Conservation (phyloP, 2,113 vertebrate genomes). For the Gnathonemus longibarbis region DNA sequence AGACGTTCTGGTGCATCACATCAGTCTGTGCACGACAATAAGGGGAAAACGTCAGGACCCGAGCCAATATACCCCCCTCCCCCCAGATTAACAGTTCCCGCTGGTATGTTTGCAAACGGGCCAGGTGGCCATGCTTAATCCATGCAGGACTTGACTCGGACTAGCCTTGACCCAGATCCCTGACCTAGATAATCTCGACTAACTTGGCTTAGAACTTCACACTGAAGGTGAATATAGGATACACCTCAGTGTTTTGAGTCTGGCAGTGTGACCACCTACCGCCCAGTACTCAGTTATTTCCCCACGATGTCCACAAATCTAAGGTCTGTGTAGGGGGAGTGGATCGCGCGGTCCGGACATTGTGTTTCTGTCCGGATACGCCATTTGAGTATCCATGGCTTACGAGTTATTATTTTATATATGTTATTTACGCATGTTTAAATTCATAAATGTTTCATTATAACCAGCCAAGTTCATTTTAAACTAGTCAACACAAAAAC, state of each 20-base stretch:
- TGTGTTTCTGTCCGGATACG: not conserved
- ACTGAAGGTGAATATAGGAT: not conserved
- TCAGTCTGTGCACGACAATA: constrained; percentile 71
- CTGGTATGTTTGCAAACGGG: constrained; percentile 26
- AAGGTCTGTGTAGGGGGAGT: not conserved
- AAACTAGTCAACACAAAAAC: not conserved
- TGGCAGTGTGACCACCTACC: not conserved
- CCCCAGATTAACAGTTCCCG: not conserved
- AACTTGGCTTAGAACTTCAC: not conserved
- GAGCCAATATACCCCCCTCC: not conserved
- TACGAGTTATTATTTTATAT: not conserved
- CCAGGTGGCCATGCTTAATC: constrained; percentile 13
- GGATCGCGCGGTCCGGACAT: not conserved
- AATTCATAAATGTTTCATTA: not conserved
- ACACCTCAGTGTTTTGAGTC: not conserved
- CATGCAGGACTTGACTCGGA: not conserved
- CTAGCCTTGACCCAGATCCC: not conserved
- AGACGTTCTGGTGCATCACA: constrained; percentile 94
- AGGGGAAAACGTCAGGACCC: constrained; percentile 10
- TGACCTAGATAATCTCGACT: not conserved
- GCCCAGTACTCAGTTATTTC: not conserved
- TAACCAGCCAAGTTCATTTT: not conserved
- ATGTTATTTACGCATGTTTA: not conserved
- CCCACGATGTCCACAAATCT: not conserved
- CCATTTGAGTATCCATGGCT: not conserved